Base-by-base conservation (phyloP, 2,888 invertebrate species). In the Ichneumoninae sp. region DNA sequence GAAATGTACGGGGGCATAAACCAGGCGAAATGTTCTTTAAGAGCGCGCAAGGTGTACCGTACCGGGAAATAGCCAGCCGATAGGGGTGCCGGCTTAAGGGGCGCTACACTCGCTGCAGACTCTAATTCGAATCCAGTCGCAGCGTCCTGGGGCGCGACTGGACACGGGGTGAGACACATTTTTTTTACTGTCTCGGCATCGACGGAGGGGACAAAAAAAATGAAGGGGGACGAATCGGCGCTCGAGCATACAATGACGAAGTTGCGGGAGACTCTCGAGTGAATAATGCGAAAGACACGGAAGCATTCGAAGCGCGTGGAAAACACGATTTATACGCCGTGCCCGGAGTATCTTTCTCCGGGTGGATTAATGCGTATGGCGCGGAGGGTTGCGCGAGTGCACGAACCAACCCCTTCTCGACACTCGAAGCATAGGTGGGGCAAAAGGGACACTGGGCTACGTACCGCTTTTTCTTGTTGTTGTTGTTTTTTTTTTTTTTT, bases 251-350 rank as follows among this genome's bases (percentile, higher is more conserved):
- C 57, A 74, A 74, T 78, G 77, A 81, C 65, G 74, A 74, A 63
- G 19, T 40, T 44, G 54, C 22, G 47, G 6, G 47, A 40, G 47
- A 40, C 13, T 69, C 22, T 22, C 44, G 26, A 70, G 70, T 83
- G 79, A 80, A 83, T 71, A 75, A 80, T 76, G 83, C 57, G 50
- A 33, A 19, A 44, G 54, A 60, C 10, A 57, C 26, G 66, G 36
- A 57, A 57, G 44, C 85, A 90, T 90, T 90, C 90, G 88, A 87
- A 89, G 84, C 88, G 89, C 89, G 89, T 89, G 86, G 13, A 87
- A 86, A 88, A 87, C 85, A 74, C 89, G 88, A 89, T 90, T 90
- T 90, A 88, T 90, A 85, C 85, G 81, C 60, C 75, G 74, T 70
- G 66, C 50, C 36, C 44, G 44, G 30, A 26, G 10, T 30, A 16